Conservation (phyloP, 1,140 invertebrate species). For the Chironomus tepperi region DNA sequence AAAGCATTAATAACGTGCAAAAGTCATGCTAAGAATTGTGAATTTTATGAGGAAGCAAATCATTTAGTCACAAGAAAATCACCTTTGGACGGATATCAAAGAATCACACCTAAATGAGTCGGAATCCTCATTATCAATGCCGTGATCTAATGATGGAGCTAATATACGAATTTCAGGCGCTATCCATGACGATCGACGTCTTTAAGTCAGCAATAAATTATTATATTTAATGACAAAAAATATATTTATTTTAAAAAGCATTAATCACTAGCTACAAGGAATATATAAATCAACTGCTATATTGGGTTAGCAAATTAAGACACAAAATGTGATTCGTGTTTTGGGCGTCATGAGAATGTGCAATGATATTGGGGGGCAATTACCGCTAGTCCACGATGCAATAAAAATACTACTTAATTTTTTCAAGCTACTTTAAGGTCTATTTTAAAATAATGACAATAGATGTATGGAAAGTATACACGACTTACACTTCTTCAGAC, state of each 20-base stretch:
- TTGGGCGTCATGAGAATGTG: neutral
- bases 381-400: neutral
- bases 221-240: neutral
- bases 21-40: conserved; percentile 28
- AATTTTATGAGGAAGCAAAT: conserved; percentile 18
- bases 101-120: conserved; percentile 32
- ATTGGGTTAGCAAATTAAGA: neutral
- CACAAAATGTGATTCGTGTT: neutral
- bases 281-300: neutral
- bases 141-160: conserved; percentile 66
- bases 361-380: neutral
- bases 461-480: no score
- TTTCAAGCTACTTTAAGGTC: neutral
- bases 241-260: neutral
- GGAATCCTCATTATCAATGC: conserved; percentile 45
- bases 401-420: neutral
- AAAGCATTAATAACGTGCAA: conserved; percentile 28
- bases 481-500: conserved; percentile 3
- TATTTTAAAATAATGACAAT: neutral
- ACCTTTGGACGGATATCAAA: conserved; percentile 2
- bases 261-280: neutral
- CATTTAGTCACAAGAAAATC: neutral
- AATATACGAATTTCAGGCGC: conserved; percentile 67
- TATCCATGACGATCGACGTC: conserved; percentile 55
- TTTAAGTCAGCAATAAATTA: conserved; percentile 34